phyloP scores from a whole-genome alignment of 2,888 invertebrate genomes.

The Toxonevra muliebris region DNA sequence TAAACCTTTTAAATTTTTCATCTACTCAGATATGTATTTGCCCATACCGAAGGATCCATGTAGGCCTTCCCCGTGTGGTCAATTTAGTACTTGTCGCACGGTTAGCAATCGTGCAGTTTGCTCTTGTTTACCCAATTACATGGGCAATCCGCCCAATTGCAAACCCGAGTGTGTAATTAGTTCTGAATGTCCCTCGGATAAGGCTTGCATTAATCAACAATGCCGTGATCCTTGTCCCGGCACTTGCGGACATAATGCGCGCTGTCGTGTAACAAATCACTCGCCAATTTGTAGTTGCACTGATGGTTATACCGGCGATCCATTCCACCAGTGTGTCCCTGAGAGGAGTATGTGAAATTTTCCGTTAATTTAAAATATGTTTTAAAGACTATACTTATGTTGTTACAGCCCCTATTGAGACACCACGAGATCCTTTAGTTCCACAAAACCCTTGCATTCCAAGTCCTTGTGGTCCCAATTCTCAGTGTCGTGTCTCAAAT shows the following conservation, averaged over 20 bases:
- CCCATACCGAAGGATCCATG: conserved; percentile 64
- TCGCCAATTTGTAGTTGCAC: conserved; percentile 80
- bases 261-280: conserved; percentile 79
- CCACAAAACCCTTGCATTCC: conserved; percentile 70
- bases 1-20: neutral
- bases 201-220: conserved; percentile 79
- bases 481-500: conserved; percentile 68
- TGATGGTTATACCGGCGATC: conserved; percentile 76
- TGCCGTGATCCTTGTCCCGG: conserved; percentile 80
- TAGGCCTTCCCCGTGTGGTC: conserved; percentile 66
- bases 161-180: conserved; percentile 81
- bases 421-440: conserved; percentile 49
- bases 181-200: conserved; percentile 77
- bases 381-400: neutral
- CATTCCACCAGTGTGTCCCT: conserved; percentile 75
- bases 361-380: neutral
- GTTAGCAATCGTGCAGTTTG: conserved; percentile 76
- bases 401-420: conserved; percentile 50
- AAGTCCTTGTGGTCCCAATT: conserved; percentile 74
- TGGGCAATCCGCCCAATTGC: conserved; percentile 79
- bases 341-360: conserved; percentile 58
- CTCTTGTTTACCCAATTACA: conserved; percentile 75
- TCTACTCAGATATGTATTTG: conserved; percentile 54
- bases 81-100: conserved; percentile 67
- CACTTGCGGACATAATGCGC: conserved; percentile 77